phyloP scores from a whole-genome alignment of 1,140 invertebrate species.

The Euglossa dilemma region DNA sequence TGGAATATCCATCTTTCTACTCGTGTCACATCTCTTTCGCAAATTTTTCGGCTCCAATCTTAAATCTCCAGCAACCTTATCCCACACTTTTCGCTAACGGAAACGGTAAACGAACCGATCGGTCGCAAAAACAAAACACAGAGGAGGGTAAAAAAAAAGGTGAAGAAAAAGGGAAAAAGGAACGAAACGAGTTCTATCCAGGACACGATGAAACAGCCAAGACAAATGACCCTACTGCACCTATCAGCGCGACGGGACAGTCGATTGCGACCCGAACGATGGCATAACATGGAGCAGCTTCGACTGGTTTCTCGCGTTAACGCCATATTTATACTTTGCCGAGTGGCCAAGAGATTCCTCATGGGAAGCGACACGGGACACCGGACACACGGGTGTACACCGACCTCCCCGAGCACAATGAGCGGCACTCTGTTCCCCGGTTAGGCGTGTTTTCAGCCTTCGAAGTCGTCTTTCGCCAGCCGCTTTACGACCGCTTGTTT shows the following conservation, averaged over 20 bases:
- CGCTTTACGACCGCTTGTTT: conserved; percentile 12
- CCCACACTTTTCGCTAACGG: too few species aligned
- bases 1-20: too few species aligned
- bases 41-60: too few species aligned
- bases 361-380: conserved; percentile 8
- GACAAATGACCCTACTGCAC: background rate
- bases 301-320: conserved; percentile 36
- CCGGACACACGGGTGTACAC: background rate
- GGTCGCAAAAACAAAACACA: too few species aligned
- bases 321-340: conserved; percentile 42
- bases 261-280: background rate
- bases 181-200: background rate
- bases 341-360: conserved; percentile 15
- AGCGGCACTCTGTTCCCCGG: background rate
- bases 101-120: too few species aligned
- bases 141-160: too few species aligned
- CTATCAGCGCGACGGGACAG: background rate
- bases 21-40: too few species aligned
- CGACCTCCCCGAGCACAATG: background rate
- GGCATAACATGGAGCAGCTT: background rate
- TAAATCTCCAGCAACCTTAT: too few species aligned
- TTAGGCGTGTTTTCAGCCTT: background rate
- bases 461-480: background rate
- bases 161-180: background rate
- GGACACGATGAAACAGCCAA: background rate